Percentiles rank a stretch among this genome's conserved stretches.
Conservation (phyloP, 2,888 invertebrate genomes). For the Laspeyria flexula region DNA sequence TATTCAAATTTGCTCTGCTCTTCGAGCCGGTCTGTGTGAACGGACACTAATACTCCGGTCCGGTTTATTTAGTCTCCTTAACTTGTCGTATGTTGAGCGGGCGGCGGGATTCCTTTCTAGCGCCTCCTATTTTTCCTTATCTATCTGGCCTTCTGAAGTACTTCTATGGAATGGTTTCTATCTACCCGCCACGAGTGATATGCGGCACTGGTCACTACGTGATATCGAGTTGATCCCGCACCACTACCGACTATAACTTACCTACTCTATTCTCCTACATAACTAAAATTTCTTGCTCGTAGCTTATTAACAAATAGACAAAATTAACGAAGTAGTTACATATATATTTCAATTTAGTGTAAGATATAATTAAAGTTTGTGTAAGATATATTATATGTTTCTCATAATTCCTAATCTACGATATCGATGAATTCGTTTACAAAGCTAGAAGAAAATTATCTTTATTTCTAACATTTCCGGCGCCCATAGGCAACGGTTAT, state of each 20-base stretch:
- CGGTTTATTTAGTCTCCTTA: neutral
- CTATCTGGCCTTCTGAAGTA: conserved; percentile 27
- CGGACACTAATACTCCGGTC: too few relatives aligned
- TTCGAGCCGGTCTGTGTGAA: too few relatives aligned
- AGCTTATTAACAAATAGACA: conserved; percentile 4
- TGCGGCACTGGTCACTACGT: conserved; percentile 16
- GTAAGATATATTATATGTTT: too few relatives aligned
- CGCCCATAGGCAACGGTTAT: too few relatives aligned
- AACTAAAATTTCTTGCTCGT: conserved; percentile 6
- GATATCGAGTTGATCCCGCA: conserved; percentile 19
- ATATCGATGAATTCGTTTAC: too few relatives aligned
- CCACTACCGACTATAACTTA: conserved; percentile 12
- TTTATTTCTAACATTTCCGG: too few relatives aligned
- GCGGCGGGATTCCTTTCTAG: conserved; percentile 22
- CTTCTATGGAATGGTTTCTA: conserved; percentile 32
- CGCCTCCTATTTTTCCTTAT: conserved; percentile 28
- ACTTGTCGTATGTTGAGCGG: conserved; percentile 29
- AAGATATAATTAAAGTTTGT: too few relatives aligned
- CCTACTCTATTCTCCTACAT: conserved; percentile 2
- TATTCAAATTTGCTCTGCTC: too few relatives aligned
- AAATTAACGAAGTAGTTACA: neutral
- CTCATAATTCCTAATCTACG: too few relatives aligned
- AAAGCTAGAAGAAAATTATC: too few relatives aligned
- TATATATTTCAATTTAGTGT: neutral
- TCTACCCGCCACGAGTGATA: conserved; percentile 35